phyloP scores from a whole-genome alignment of 2,113 vertebrate genomes.

The Pelecanoides urinatrix region DNA sequence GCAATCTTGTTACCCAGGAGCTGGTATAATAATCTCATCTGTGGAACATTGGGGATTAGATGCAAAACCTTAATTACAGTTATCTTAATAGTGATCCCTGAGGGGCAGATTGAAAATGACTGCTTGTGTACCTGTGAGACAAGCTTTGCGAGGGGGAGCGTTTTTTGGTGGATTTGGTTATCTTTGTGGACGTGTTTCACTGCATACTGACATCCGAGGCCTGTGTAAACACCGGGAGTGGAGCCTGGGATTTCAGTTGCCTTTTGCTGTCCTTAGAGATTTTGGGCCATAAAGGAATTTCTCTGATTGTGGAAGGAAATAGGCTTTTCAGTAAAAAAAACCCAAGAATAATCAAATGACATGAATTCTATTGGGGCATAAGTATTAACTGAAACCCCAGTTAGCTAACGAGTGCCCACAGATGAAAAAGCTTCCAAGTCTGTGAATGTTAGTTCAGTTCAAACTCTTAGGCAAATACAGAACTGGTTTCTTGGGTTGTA shows the following conservation, averaged over 20 bases:
- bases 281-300: neutral
- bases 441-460: neutral
- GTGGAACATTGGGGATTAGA: constrained; percentile 35
- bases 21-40: constrained; percentile 41
- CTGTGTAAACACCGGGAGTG: neutral
- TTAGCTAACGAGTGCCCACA: neutral
- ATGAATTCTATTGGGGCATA: neutral
- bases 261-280: neutral
- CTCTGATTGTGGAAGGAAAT: neutral
- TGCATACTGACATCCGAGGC: neutral
- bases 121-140: constrained; percentile 27
- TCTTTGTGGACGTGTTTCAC: neutral
- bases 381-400: neutral
- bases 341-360: neutral
- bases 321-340: neutral
- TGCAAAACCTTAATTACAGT: constrained; percentile 59
- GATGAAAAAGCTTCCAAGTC: neutral
- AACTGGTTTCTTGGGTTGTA: neutral
- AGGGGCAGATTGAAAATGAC: neutral
- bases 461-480: neutral
- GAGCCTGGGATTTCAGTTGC: neutral
- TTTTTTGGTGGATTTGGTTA: neutral
- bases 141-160: neutral
- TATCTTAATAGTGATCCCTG: constrained; percentile 44
- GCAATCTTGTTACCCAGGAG: constrained; percentile 3